A percentile compares a stretch with the other conserved stretches of the same genome.
Conservation (phyloP, 2,113 vertebrate species). For the Rhinogobius similis region DNA sequence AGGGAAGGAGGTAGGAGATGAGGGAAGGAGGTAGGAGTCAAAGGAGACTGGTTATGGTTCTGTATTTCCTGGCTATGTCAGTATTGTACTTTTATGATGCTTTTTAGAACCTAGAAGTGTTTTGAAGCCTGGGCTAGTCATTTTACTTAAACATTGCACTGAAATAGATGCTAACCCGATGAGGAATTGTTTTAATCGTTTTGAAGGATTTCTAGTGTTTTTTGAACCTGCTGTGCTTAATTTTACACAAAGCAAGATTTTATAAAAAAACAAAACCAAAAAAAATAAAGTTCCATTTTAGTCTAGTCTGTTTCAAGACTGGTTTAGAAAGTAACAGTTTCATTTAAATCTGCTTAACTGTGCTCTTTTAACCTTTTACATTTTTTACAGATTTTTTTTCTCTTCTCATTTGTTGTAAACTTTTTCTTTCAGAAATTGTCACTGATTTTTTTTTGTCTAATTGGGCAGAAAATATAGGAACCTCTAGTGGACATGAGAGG, state of each 20-base stretch:
- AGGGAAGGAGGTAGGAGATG: neutral
- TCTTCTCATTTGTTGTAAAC: neutral
- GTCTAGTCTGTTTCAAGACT: constrained; percentile 1
- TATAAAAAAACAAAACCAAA: too few relatives aligned
- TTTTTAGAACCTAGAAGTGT: too few relatives aligned
- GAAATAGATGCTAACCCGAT: neutral
- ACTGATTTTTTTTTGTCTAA: neutral
- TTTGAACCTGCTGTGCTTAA: neutral
- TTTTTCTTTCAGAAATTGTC: neutral
- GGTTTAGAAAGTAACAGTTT: neutral
- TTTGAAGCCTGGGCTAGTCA: too few relatives aligned
- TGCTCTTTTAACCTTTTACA: neutral
- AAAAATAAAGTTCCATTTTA: neutral
- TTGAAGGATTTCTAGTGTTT: neutral
- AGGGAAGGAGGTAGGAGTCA: neutral
- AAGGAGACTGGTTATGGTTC: neutral
- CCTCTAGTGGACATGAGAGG: neutral
- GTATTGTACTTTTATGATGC: too few relatives aligned
- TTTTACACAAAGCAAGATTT: neutral
- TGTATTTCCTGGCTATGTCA: neutral
- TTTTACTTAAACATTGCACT: neutral
- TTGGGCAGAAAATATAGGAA: neutral
- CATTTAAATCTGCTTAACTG: neutral
- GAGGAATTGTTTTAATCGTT: neutral
- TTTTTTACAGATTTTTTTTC: neutral